Conservation (phyloP, 2,113 vertebrate genomes). For the Aegithalos caudatus region DNA sequence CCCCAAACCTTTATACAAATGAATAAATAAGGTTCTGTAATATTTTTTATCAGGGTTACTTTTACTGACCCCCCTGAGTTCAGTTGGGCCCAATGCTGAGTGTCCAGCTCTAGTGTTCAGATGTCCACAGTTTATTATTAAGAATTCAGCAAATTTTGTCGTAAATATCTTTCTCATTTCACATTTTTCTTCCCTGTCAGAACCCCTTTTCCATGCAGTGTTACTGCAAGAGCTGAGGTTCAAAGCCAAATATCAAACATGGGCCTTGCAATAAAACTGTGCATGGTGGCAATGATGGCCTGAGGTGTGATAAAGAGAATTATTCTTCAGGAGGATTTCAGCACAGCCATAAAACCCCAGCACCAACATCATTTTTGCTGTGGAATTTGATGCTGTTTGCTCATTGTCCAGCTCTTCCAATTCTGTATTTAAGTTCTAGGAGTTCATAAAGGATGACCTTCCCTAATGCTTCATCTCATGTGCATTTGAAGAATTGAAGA, state of each 20-base stretch:
- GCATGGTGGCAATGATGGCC: fast-evolving
- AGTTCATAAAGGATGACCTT: neutral
- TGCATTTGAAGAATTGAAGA: neutral
- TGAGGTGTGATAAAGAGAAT: neutral
- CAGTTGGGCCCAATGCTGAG: neutral
- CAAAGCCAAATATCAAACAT: neutral
- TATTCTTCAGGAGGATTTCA: neutral
- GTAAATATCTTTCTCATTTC: neutral
- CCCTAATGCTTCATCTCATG: neutral
- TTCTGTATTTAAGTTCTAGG: neutral
- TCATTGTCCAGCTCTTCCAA: neutral
- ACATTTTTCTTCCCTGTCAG: neutral
- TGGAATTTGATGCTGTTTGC: neutral
- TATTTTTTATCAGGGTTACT: neutral
- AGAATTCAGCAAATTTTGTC: neutral
- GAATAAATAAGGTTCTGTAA: neutral
- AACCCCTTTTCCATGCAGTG: neutral
- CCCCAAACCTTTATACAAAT: neutral
- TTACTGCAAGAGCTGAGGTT: neutral
- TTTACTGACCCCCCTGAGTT: neutral
- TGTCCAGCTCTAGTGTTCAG: neutral
- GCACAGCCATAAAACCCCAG: neutral
- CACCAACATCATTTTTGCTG: fast-evolving
- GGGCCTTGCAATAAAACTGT: neutral
- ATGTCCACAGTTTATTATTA: neutral